These are phyloP conservation scores for Proctacanthus coquilletti DNA, from an alignment of 1,140 invertebrate species.

Conservation along the genomic window DNA sequence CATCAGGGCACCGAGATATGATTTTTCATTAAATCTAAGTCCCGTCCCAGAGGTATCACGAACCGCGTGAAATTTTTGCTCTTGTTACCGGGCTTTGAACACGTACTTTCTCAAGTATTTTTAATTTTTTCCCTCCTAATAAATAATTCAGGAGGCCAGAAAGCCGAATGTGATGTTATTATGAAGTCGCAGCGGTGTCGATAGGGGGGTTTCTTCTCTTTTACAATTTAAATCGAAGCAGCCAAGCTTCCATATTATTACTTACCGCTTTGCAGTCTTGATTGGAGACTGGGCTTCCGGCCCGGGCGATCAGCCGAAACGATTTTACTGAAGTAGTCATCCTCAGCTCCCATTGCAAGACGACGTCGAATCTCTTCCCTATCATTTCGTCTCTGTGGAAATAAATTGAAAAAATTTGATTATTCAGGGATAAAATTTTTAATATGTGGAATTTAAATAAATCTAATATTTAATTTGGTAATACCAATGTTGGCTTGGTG, in stretches of 20 bases:
- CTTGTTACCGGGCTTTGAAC: no score
- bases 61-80: no score
- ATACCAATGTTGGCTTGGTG: no score
- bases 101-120: no score
- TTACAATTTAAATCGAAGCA: background rate
- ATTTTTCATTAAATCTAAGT: no score
- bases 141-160: no score
- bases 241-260: conserved; percentile 2
- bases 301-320: conserved; percentile 40
- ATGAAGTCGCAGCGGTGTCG: conserved; percentile 1
- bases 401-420: conserved; percentile 14
- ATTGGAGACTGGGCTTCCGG: conserved; percentile 73
- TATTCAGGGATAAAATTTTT: conserved; percentile 3
- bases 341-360: conserved; percentile 73
- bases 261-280: conserved; percentile 69
- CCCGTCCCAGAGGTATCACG: no score
- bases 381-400: conserved; percentile 68
- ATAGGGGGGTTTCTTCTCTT: conserved; percentile 2
- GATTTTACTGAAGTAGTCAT: conserved; percentile 50
- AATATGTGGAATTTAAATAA: background rate
- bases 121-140: no score
- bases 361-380: conserved; percentile 79
- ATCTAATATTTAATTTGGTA: no score
- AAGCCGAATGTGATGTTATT: no score
- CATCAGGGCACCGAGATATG: no score